Base-by-base conservation (phyloP, 2,888 invertebrate genomes). In the Pseudococcus longispinus region DNA sequence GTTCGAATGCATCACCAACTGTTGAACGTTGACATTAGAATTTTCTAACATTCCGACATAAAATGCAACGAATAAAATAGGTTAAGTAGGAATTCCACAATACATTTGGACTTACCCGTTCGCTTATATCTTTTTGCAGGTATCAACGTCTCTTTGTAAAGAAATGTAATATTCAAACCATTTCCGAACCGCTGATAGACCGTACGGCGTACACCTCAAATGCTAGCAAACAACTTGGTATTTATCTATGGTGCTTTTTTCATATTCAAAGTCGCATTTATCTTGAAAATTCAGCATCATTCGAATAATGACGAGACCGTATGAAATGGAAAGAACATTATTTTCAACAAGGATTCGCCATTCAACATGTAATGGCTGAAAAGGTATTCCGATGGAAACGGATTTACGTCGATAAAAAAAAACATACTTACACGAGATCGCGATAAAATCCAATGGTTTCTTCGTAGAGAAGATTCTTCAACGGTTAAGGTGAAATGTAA, bases 31-130 rank as follows among this genome's bases (percentile, higher is more conserved):
- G n/a, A n/a, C 51, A 51, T n/a, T 51, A 4, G n/a, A 51, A 51
- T 51, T 51, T 51, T n/a, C 2, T 8, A 60, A 60, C 23, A 60
- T 23, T 60, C 11, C 60, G 23, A 55, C 55, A 37, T n/a, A n/a
- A n/a, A 70, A 70, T 70, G 70, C 26, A 60, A 70, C 70, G 29
- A 70, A 70, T 70, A 70, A 70, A 65, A 70, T 70, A 29, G 70
- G 70, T 70, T 70, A 70, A 70, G 70, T 29, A 29, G 70, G 29
- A 70, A 70, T 70, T 70, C 29, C 32, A 70, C 70, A 70, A 60
- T 60, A 60, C 60, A 60, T 60, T 60, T 60, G 26, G 29, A 29
- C 70, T 70, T 29, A 29, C 15, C 18, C 26, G 4, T 70, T 29
- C 29, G 15, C 70, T n/a, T 55, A 70, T 70, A 26, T 29, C 29